These are phyloP conservation scores for Callitettix versicolor DNA, from an alignment of 1,140 invertebrate species.

Conservation along the genomic window DNA sequence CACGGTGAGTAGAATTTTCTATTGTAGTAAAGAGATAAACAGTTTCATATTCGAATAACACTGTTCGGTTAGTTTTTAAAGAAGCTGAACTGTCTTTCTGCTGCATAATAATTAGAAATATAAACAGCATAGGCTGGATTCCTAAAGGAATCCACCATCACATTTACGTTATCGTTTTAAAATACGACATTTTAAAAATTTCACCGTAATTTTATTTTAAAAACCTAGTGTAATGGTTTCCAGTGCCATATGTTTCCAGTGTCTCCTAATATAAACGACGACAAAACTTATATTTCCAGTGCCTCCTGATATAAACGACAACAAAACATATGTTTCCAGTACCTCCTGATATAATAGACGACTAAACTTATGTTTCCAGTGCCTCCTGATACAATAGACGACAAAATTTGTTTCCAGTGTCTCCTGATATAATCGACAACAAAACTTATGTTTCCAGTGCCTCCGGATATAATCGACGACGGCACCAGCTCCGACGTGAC, in stretches of 20 bases:
- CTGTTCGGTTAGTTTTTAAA: too few relatives aligned
- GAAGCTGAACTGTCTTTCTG: too few relatives aligned
- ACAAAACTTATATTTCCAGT: conserved; percentile 46
- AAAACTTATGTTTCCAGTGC: conserved; percentile 47
- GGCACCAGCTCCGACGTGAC: conserved; percentile 50
- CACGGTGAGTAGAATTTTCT: conserved; percentile 22
- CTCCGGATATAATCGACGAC: conserved; percentile 48
- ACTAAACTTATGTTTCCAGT: conserved; percentile 47
- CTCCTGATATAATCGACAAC: conserved; percentile 47
- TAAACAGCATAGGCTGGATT: too few relatives aligned
- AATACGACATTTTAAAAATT: too few relatives aligned
- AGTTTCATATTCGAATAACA: too few relatives aligned
- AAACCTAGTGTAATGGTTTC: too few relatives aligned
- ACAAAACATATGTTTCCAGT: conserved; percentile 46
- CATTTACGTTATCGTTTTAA: too few relatives aligned
- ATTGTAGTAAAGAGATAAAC: too few relatives aligned
- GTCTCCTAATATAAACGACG: conserved; percentile 48
- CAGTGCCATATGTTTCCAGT: too few relatives aligned
- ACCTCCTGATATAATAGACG: conserved; percentile 48
- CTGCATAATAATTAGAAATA: too few relatives aligned
- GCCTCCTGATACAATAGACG: conserved; percentile 48
- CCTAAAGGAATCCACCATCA: too few relatives aligned
- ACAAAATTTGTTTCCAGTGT: conserved; percentile 47
- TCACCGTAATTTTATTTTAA: too few relatives aligned
- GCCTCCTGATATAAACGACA: conserved; percentile 48